phyloP scores from a whole-genome alignment of 2,797 vertebrate species.

The Varecia variegata region DNA sequence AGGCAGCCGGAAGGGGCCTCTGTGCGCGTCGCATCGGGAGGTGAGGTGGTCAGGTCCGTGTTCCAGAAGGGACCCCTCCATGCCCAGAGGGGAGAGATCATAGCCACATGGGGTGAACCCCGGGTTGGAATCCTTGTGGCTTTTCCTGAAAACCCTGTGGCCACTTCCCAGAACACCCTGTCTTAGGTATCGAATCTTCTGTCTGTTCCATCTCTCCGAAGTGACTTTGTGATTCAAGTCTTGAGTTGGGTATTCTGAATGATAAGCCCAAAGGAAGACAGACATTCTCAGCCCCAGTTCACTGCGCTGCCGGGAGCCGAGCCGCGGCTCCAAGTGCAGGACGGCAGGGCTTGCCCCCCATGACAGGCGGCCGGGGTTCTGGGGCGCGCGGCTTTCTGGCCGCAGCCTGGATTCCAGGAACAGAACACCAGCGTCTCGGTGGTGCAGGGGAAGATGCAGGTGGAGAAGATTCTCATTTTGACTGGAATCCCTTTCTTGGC shows the following conservation, averaged over 20 bases:
- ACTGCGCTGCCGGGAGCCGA: fast-evolving
- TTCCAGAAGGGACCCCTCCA: fast-evolving
- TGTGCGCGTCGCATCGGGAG: fast-evolving
- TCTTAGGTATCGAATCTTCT: fast-evolving
- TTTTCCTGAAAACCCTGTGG: fast-evolving
- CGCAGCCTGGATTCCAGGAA: neutral
- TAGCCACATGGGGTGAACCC: fast-evolving
- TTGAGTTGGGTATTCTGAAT: fast-evolving
- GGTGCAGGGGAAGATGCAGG: fast-evolving
- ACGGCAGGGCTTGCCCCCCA: fast-evolving
- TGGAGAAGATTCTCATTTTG: fast-evolving
- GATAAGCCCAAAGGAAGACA: fast-evolving
- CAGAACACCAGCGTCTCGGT: fast-evolving
- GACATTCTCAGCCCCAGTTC: neutral
- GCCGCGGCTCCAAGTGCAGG: fast-evolving
- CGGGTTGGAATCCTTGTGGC: neutral
- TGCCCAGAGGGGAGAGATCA: fast-evolving
- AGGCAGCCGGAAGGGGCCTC: neutral
- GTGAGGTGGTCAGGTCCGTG: fast-evolving
- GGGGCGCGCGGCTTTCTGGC: fast-evolving
- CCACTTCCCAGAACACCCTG: fast-evolving
- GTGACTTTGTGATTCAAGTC: fast-evolving
- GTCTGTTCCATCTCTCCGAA: fast-evolving
- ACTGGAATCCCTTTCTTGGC: fast-evolving
- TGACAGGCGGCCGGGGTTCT: fast-evolving